These are phyloP conservation scores for Zosterops pallidus DNA, from an alignment of 2,113 vertebrate genomes.

Conservation along the genomic window DNA sequence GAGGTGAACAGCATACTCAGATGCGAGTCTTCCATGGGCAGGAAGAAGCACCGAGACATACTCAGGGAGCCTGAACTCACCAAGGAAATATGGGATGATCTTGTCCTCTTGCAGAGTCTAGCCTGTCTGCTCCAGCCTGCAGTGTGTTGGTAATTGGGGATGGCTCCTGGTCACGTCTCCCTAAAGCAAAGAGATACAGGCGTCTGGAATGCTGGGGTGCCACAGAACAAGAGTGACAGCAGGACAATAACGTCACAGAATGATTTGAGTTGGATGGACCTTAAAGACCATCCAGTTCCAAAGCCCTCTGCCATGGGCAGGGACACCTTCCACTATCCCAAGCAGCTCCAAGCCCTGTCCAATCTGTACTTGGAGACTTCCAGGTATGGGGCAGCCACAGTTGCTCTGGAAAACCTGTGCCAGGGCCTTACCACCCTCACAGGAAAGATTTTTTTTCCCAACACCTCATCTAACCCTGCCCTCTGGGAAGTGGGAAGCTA, in stretches of 20 bases:
- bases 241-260: background rate
- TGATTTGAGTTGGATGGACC: background rate
- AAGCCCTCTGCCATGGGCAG: fast-evolving
- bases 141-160: background rate
- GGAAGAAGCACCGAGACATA: background rate
- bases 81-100: background rate
- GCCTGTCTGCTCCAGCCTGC: background rate
- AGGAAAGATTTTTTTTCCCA: background rate
- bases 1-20: background rate
- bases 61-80: background rate
- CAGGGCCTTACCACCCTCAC: fast-evolving
- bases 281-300: background rate
- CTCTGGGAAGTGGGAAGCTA: background rate
- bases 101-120: background rate
- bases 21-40: background rate
- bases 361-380: fast-evolving
- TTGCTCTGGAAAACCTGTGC: fast-evolving
- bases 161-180: background rate
- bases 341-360: fast-evolving
- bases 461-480: background rate
- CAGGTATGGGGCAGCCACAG: background rate
- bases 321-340: background rate
- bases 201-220: background rate
- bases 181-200: background rate
- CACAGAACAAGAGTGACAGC: fast-evolving